Percentiles rank a stretch among this genome's conserved stretches.
phyloP scores from a whole-genome alignment of 1,140 invertebrate species.

The Micrasema minimum region DNA sequence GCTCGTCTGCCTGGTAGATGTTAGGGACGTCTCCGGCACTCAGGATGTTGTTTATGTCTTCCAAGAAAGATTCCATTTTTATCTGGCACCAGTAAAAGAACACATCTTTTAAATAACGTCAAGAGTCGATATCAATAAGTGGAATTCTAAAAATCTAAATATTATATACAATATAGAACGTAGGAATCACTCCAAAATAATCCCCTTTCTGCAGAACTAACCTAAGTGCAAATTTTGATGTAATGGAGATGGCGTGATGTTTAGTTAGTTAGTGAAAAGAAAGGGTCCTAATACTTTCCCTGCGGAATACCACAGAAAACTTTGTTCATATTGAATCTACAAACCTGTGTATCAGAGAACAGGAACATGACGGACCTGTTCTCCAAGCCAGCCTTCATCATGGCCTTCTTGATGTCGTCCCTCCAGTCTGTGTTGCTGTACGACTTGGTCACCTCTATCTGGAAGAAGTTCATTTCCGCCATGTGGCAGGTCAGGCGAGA shows the following conservation, averaged over 20 bases:
- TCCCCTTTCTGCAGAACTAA: too few relatives aligned
- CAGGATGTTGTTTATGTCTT: constrained; percentile 88
- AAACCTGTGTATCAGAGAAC: constrained; percentile 79
- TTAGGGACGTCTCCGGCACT: constrained; percentile 93
- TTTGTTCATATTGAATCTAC: too few relatives aligned
- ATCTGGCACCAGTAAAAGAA: constrained; percentile 67
- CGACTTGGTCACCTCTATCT: constrained; percentile 88
- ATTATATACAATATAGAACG: too few relatives aligned
- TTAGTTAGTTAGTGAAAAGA: too few relatives aligned
- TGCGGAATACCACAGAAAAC: too few relatives aligned
- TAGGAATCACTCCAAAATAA: too few relatives aligned
- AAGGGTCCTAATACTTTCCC: too few relatives aligned
- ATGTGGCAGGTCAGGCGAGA: constrained; percentile 82
- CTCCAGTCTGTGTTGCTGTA: constrained; percentile 87
- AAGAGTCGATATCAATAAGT: too few relatives aligned
- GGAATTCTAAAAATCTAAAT: too few relatives aligned
- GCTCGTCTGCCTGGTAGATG: constrained; percentile 85
- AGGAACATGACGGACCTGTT: constrained; percentile 83
- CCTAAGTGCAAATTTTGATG: too few relatives aligned
- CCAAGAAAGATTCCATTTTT: constrained; percentile 87
- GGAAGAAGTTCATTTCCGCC: constrained; percentile 78
- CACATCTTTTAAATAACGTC: neutral
- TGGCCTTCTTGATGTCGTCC: constrained; percentile 84
- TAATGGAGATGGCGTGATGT: too few relatives aligned
- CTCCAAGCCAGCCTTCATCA: constrained; percentile 81